A percentile compares a stretch with the other conserved stretches of the same genome.
These are phyloP conservation scores for Labroides dimidiatus DNA, from an alignment of 2,797 vertebrate species.

Conservation along the genomic window DNA sequence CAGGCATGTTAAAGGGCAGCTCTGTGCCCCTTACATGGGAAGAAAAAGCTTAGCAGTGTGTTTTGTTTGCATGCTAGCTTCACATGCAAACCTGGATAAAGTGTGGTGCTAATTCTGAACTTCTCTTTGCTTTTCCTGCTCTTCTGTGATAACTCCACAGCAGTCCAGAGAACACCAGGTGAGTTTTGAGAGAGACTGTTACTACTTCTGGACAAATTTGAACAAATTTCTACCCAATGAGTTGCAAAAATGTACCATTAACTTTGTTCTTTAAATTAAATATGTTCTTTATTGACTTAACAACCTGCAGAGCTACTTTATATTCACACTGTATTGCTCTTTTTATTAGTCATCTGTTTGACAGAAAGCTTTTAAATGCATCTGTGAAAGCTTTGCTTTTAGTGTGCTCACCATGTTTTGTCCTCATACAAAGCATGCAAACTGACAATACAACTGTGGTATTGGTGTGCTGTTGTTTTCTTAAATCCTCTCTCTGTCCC, in stretches of 20 bases:
- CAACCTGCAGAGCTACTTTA: constrained; percentile 44
- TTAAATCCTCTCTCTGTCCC: constrained; percentile 72
- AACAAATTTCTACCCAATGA: constrained; percentile 21
- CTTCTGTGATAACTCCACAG: constrained; percentile 79
- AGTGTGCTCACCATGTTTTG: constrained; percentile 85
- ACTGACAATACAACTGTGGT: constrained; percentile 83
- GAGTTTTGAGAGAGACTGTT: constrained; percentile 78
- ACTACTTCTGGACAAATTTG: background rate
- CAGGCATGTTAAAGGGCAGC: constrained; percentile 80
- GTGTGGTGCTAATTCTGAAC: constrained; percentile 87
- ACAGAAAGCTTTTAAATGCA: constrained; percentile 80
- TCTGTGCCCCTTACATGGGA: constrained; percentile 87
- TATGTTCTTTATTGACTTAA: constrained; percentile 41
- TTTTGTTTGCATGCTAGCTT: constrained; percentile 89
- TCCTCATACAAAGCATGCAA: constrained; percentile 82
- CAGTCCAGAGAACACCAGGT: constrained; percentile 95
- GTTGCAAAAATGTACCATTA: constrained; percentile 20
- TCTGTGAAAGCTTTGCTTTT: constrained; percentile 78
- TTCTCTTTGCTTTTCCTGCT: constrained; percentile 76
- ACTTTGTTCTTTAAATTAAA: constrained; percentile 7
- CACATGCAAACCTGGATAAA: constrained; percentile 89
- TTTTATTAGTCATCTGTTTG: constrained; percentile 44
- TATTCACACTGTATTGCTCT: constrained; percentile 32
- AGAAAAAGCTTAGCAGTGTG: constrained; percentile 62
- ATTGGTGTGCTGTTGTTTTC: constrained; percentile 80